Base-by-base conservation (phyloP, 2,113 vertebrate genomes). In the Myiozetetes cayanensis region DNA sequence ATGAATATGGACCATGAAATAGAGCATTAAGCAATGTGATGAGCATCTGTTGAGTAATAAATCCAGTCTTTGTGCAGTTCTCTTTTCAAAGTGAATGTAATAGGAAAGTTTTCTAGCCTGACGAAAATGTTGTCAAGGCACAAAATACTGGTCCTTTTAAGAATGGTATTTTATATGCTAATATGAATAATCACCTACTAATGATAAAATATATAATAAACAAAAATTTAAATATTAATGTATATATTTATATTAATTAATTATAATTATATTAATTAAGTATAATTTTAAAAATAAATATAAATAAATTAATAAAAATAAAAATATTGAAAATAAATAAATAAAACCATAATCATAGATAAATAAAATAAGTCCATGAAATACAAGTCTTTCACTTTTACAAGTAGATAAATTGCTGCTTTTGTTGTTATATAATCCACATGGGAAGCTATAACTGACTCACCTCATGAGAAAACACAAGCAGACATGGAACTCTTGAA, bases 41-140 rank as follows among this genome's bases (percentile, higher is more conserved):
- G 82, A 97, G 43, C 97, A 97, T 96, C 96, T 97, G 96, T 89
- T 97, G 58, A 80, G 86, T 63, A 96, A 94, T 79, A 93, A 89
- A 79, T 92, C 62, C 59, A 49, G 56, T 61, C 71, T 91, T 77
- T 81, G 70, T 82, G 56, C 1, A 6, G 43, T 58, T 94, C 65
- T 75, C 46, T 67, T 74, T 67, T 76, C 71, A 87, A 92, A 92
- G 59, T n/a, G 46, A 95, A 84, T 94, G 93, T 94, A 91, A 95
- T n/a, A 24, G 33, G 14, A 44, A 96, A 67, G 52, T 43, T 72
- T 87, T 73, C 23, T 35, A 58, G 68, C 68, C 61, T 90, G 28
- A 70, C 68, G 20, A 82, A 73, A 96, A 74, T 14, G 33, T 19
- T 55, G 24, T 59, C 25, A 87, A 50, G 46, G 61, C 62, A 46